These are phyloP conservation scores for Pachyseris speciosa DNA, from an alignment of 64 coral and sea anemone genomes.

Conservation along the genomic window DNA sequence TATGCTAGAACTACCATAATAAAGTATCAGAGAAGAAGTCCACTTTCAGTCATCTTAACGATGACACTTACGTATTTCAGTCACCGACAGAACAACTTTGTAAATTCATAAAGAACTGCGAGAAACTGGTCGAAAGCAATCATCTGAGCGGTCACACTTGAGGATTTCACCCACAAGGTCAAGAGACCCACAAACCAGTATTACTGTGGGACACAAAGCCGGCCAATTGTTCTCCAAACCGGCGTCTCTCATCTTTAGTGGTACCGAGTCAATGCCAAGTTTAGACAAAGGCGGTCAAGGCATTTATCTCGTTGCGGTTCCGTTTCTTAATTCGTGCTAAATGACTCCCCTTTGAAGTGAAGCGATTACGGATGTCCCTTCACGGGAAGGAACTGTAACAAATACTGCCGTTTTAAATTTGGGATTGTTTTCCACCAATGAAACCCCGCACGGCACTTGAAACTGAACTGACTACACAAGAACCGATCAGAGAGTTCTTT, in stretches of 20 bases:
- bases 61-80: too few species aligned
- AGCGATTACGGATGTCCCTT: neutral
- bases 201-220: neutral
- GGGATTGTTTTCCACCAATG: neutral
- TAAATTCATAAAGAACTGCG: too few species aligned
- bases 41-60: too few species aligned
- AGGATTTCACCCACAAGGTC: neutral
- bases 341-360: neutral
- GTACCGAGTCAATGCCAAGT: neutral
- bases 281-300: neutral
- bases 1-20: too few species aligned
- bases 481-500: neutral
- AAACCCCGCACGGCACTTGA: neutral
- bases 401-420: neutral
- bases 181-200: neutral
- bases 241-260: neutral
- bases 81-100: too few species aligned
- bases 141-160: too few species aligned
- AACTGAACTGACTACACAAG: too few species aligned
- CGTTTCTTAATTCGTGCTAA: slow-evolving; percentile 10
- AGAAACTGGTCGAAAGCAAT: too few species aligned
- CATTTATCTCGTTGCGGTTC: neutral
- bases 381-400: neutral
- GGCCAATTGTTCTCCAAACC: neutral
- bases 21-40: too few species aligned